Evolutionary conservation across 2,888 invertebrate genomes (phyloP).

Genomic region (Ganaspis brasiliensis): DNA sequence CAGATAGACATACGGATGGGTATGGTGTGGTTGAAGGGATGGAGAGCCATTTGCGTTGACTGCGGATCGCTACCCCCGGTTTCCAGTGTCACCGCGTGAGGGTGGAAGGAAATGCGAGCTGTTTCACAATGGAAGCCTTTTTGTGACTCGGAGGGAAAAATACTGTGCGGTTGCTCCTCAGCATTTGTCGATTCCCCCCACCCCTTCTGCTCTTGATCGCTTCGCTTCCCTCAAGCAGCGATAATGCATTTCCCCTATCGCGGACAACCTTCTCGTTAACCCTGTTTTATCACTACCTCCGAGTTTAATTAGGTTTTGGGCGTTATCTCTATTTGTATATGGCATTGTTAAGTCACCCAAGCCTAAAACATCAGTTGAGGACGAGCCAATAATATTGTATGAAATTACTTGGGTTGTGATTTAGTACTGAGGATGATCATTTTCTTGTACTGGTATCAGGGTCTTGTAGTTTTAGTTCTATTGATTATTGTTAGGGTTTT

Average conservation of each 20-base stretch:
- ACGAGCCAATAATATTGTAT: no score
- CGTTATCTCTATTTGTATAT: not conserved
- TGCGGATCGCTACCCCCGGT: slow-evolving; percentile 74
- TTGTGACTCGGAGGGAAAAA: slow-evolving; percentile 53
- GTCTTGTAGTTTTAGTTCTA: no score
- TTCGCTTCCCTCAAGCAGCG: slow-evolving; percentile 22
- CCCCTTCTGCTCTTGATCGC: slow-evolving; percentile 21
- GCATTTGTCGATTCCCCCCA: slow-evolving; percentile 31
- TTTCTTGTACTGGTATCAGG: no score
- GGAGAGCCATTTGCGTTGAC: slow-evolving; percentile 79
- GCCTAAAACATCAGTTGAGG: no score
- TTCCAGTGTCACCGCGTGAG: slow-evolving; percentile 70
- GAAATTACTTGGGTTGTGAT: no score
- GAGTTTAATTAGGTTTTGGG: slow-evolving; percentile 8
- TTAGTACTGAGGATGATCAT: no score
- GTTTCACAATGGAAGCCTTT: slow-evolving; percentile 75
- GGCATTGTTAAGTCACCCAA: no score
- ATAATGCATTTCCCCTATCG: slow-evolving; percentile 32
- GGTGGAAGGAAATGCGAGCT: slow-evolving; percentile 78
- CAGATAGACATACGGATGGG: slow-evolving; percentile 59
- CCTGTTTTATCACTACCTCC: slow-evolving; percentile 16
- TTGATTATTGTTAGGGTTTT: no score
- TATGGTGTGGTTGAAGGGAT: slow-evolving; percentile 65
- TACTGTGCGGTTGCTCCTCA: slow-evolving; percentile 11
- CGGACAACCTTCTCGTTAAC: slow-evolving; percentile 28